Evolutionary conservation across 2,797 vertebrate species (phyloP).

Genomic region (Sorex maritimensis): DNA sequence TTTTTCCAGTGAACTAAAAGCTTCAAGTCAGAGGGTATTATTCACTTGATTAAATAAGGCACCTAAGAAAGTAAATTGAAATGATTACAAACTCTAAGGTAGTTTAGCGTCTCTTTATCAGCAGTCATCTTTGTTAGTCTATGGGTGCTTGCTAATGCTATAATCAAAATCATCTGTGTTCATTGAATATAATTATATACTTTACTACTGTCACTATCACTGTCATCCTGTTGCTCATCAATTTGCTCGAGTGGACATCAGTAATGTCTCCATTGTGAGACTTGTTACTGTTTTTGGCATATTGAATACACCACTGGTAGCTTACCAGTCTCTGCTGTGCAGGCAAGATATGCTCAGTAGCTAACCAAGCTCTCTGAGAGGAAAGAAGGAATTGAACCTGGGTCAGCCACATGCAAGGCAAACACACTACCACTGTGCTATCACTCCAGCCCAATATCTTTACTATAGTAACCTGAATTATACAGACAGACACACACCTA

Average conservation of each 20-base stretch:
- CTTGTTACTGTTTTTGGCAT: no score
- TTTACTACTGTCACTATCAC: neutral
- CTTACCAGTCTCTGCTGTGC: no score
- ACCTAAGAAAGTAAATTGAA: neutral
- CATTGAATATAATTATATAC: conserved; percentile 23
- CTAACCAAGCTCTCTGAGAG: no score
- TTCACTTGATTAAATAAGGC: neutral
- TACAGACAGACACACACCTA: neutral
- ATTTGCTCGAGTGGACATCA: no score
- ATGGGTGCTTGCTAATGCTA: conserved; percentile 28
- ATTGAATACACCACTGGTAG: no score
- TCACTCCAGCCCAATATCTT: neutral
- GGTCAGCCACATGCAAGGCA: no score
- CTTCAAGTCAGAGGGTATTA: neutral
- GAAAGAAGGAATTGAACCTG: no score
- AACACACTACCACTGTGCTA: no score
- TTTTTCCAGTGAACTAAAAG: neutral
- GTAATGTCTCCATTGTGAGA: no score
- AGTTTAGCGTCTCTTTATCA: neutral
- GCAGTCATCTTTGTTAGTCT: conserved; percentile 11
- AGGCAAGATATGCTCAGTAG: no score
- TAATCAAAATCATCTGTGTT: neutral
- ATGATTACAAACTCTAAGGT: neutral
- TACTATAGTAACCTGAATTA: neutral
- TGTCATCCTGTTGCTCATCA: no score